Evolutionary conservation across 2,797 vertebrate species (phyloP).

Genomic region (Mus minutoides): DNA sequence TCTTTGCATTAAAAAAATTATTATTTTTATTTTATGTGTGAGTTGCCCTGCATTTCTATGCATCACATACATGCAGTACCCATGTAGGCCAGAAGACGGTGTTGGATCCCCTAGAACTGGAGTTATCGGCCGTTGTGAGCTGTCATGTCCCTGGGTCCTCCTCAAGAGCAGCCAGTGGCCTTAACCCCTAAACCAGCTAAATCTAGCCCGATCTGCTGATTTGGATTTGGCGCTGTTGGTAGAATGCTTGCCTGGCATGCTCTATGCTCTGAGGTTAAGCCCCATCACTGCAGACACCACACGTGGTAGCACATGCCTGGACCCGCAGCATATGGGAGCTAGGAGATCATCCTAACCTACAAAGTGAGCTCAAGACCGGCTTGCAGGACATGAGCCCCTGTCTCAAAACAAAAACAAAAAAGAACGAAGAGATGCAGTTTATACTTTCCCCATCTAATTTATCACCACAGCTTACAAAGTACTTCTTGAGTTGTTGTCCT

Average conservation of each 20-base stretch:
- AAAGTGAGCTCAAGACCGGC: background rate
- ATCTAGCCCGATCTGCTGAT: background rate
- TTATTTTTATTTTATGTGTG: background rate
- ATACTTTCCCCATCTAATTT: background rate
- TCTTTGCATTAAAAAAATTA: background rate
- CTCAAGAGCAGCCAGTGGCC: background rate
- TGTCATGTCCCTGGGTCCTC: background rate
- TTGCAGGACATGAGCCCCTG: background rate
- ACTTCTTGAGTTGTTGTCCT: conserved; percentile 1
- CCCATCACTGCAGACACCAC: background rate
- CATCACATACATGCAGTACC: background rate
- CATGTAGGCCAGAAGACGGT: background rate
- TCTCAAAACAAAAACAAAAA: background rate
- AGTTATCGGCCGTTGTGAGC: background rate
- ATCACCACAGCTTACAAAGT: background rate
- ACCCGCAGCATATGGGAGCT: background rate
- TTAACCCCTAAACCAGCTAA: background rate
- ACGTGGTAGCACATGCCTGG: background rate
- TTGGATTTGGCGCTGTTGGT: background rate
- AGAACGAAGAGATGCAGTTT: background rate
- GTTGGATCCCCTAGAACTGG: background rate
- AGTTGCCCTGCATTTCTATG: background rate
- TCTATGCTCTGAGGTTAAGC: background rate
- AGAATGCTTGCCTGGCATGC: background rate
- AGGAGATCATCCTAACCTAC: background rate